phyloP scores from a whole-genome alignment of 1,140 invertebrate genomes.

The Thaumatotibia leucotreta region DNA sequence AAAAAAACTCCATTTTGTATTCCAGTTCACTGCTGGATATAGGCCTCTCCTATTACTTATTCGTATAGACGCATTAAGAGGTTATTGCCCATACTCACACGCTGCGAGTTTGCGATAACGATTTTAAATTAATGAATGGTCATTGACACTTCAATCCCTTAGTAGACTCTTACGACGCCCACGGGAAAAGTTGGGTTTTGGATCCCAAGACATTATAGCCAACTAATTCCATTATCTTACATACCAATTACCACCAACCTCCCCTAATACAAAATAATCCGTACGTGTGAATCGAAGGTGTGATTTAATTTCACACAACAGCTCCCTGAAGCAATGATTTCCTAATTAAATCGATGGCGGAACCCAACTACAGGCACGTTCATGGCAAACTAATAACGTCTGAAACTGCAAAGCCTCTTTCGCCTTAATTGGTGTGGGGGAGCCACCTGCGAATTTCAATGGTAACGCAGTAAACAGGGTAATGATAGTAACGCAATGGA shows the following conservation, averaged over 20 bases:
- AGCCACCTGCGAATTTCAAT: slow-evolving; percentile 9
- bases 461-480: not conserved
- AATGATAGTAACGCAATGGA: not conserved
- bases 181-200: too few species aligned
- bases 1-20: too few species aligned
- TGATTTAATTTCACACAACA: not conserved
- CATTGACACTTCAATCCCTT: too few species aligned
- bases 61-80: too few species aligned
- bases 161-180: too few species aligned
- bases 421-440: slow-evolving; percentile 9
- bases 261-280: too few species aligned
- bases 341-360: slow-evolving; percentile 1
- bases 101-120: too few species aligned
- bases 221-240: too few species aligned
- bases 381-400: slow-evolving; percentile 10
- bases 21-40: too few species aligned
- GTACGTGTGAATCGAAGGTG: not conserved
- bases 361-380: slow-evolving; percentile 6
- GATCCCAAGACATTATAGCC: not conserved
- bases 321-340: not conserved
- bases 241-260: not conserved
- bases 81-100: too few species aligned
- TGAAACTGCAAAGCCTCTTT: slow-evolving; percentile 13
- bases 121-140: too few species aligned
- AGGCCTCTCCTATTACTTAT: too few species aligned